Evolutionary conservation across 2,113 vertebrate genomes (phyloP), one percentile per base, ranked within the genome.

Genomic region (Halichoerus grypus): DNA sequence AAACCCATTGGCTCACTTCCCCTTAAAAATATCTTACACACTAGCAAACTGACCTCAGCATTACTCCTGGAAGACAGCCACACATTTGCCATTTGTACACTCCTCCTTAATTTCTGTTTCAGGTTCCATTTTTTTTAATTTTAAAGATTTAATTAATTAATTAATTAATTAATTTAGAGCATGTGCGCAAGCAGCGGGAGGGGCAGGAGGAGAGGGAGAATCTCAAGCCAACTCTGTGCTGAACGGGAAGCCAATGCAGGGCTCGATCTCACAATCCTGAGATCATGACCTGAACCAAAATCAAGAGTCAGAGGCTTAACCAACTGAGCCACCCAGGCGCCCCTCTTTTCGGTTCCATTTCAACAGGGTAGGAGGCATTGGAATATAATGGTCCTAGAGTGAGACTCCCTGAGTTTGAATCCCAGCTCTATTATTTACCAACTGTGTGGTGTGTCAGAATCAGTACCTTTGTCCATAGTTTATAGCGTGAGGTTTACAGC

Each of bases 161-260:
- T 42, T 42, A 42, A 42, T 8, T 46, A 46, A 46, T 46, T 46
- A 46, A 46, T 46, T 46, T 46, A 46, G 46, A 31, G 31, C 14
- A 16, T 5, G 3, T 65, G 28, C 61, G 5, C 7, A n/a, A 67
- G 65, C 65, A 67, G 65, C 7, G 10, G 18, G 33, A 36, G 18
- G 33, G 67, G 18, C 33, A 19, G 33, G 36, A 21, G 18, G 67
- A 69, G 67, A 69, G 67, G 33, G 67, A 69, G 67, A 19, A 36
- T 69, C 18, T 69, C 67, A 69, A 69, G n/a, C 33, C 0, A 18
- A 36, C 33, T 65, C 31, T 69, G 33, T 69, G 33, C 67, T 69
- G 8, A 69, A 8, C 0, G 0, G 5, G 31, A 15, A 33, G 31
- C 14, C 31, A 33, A 67, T 7, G 15, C 14, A 33, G 31, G 31